Conservation (phyloP, 2,797 vertebrate genomes). For the Menidia menidia region DNA sequence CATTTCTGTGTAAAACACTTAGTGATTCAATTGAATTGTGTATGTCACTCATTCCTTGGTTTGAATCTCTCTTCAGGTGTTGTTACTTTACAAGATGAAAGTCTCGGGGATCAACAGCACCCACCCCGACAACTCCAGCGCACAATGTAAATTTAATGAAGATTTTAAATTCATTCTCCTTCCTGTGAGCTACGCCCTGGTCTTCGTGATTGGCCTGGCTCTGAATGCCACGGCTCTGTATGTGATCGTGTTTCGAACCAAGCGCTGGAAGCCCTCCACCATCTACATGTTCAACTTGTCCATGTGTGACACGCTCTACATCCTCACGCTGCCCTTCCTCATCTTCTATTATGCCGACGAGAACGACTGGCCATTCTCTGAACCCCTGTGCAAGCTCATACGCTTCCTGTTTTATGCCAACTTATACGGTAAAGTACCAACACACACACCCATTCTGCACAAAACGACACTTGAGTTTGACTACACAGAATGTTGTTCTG, state of each 20-base stretch:
- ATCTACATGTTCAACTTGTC: conserved; percentile 98
- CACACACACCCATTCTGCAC: not conserved
- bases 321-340: conserved; percentile 93
- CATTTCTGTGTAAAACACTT: not conserved
- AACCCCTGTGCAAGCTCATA: conserved; percentile 91
- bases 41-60: not conserved
- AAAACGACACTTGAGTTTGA: not conserved
- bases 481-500: no score
- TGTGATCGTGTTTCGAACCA: conserved; percentile 89
- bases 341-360: conserved; percentile 91
- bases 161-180: conserved; percentile 94
- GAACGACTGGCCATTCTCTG: conserved; percentile 94
- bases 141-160: conserved; percentile 87
- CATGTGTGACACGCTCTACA: conserved; percentile 90
- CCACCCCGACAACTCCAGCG: conserved; percentile 42
- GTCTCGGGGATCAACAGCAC: conserved; percentile 18
- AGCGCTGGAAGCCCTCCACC: conserved; percentile 92
- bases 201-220: conserved; percentile 89
- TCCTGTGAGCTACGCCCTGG: conserved; percentile 89
- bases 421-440: conserved; percentile 86
- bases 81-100: conserved; percentile 54
- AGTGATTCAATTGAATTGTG: not conserved
- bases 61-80: conserved; percentile 45
- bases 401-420: conserved; percentile 98
- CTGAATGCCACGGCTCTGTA: conserved; percentile 90